Conservation (phyloP, 2,888 invertebrate species). For the Dasypogon diadema region DNA sequence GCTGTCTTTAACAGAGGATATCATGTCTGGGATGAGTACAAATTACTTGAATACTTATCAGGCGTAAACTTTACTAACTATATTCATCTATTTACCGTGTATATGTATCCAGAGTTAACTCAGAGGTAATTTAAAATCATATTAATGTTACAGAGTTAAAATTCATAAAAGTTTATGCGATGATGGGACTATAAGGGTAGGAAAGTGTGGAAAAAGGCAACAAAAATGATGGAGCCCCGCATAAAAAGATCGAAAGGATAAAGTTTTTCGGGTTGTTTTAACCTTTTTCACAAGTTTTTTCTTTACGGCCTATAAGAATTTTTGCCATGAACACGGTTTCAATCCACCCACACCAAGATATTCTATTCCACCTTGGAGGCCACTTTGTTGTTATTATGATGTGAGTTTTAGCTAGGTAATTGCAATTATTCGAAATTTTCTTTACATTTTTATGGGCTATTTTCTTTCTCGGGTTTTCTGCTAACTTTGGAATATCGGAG, state of each 20-base stretch:
- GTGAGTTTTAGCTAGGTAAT: constrained; percentile 5
- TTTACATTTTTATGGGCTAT: constrained; percentile 28
- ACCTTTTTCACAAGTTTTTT: constrained; percentile 27
- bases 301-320: constrained; percentile 24
- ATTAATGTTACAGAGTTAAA: constrained; percentile 8
- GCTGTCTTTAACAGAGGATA: too few relatives aligned
- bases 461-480: background rate
- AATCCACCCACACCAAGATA: background rate
- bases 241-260: constrained; percentile 2
- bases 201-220: background rate
- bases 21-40: too few relatives aligned
- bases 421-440: constrained; percentile 9
- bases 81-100: background rate
- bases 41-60: background rate
- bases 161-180: constrained; percentile 13
- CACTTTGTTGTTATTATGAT: constrained; percentile 21
- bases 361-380: constrained; percentile 18
- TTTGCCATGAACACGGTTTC: background rate
- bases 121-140: constrained; percentile 6
- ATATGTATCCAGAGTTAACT: background rate
- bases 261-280: constrained; percentile 23
- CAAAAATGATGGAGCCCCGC: background rate
- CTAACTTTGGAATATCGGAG: too few relatives aligned
- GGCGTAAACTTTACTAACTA: background rate
- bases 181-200: background rate